Percentiles rank a stretch among this genome's conserved stretches.
Evolutionary conservation across 1,140 invertebrate species (phyloP).

Genomic region (Pissodes strobi): DNA sequence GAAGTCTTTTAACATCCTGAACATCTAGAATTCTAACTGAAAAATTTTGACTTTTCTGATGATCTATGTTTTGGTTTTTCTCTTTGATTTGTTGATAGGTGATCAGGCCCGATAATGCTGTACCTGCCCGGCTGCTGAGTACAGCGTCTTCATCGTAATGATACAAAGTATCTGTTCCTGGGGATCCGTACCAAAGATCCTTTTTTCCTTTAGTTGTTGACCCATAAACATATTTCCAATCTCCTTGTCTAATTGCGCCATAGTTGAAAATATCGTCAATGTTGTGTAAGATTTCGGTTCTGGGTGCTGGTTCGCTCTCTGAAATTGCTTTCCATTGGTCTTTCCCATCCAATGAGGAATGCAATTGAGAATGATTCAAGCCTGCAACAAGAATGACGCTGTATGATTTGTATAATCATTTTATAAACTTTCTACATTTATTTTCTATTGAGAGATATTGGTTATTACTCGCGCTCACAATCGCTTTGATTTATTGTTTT

Average conservation of each 20-base stretch:
- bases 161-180: constrained; percentile 53
- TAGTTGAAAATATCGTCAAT: constrained; percentile 71
- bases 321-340: constrained; percentile 71
- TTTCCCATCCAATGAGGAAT: constrained; percentile 65
- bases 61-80: constrained; percentile 36
- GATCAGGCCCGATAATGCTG: constrained; percentile 56
- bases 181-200: constrained; percentile 66
- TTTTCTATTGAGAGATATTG: too few species aligned
- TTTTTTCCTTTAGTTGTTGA: constrained; percentile 56
- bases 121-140: constrained; percentile 58
- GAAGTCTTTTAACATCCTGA: constrained; percentile 53
- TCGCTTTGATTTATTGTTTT: too few species aligned
- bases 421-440: background rate
- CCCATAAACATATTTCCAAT: constrained; percentile 78
- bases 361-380: constrained; percentile 41
- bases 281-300: constrained; percentile 71
- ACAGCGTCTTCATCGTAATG: constrained; percentile 58
- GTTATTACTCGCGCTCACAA: too few species aligned
- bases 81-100: constrained; percentile 56
- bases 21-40: constrained; percentile 49
- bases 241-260: constrained; percentile 64
- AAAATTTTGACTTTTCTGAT: constrained; percentile 26
- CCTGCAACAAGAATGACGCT: constrained; percentile 31
- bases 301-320: constrained; percentile 57
- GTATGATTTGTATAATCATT: background rate